A percentile compares a stretch with the other conserved stretches of the same genome.
phyloP scores from a whole-genome alignment of 2,888 invertebrate species.

The Agrochola macilenta region DNA sequence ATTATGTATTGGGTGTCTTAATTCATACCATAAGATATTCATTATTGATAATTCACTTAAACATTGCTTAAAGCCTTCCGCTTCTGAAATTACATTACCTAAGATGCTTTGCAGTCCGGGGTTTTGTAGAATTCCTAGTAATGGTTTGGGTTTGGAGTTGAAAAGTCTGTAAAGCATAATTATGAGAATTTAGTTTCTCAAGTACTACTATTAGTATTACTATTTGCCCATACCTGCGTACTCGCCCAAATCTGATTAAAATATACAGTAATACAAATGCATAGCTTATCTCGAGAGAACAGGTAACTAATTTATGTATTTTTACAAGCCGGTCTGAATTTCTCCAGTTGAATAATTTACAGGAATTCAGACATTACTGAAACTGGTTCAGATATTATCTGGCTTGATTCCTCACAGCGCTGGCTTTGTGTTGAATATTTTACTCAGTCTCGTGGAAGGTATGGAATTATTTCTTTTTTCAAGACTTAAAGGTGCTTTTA shows the following conservation, averaged over 20 bases:
- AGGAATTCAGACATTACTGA: conserved; percentile 56
- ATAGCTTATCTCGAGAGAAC: conserved; percentile 37
- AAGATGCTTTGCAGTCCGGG: background rate
- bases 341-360: conserved; percentile 55
- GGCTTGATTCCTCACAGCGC: conserved; percentile 43
- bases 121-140: background rate
- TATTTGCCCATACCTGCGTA: background rate
- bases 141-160: background rate
- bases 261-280: conserved; percentile 34
- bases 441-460: conserved; percentile 19
- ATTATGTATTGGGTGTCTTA: conserved; percentile 13
- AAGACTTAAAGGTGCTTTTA: background rate
- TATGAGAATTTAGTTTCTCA: background rate
- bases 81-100: background rate
- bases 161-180: background rate
- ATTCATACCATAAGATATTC: background rate
- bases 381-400: conserved; percentile 64
- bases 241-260: conserved; percentile 6
- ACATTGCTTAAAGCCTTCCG: background rate
- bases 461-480: conserved; percentile 12
- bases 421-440: conserved; percentile 56
- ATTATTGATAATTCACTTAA: background rate
- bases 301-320: conserved; percentile 43
- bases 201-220: too few relatives aligned
- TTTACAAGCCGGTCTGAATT: conserved; percentile 49